phyloP scores from a whole-genome alignment of 2,113 vertebrate species.

The Dasypus novemcinctus region DNA sequence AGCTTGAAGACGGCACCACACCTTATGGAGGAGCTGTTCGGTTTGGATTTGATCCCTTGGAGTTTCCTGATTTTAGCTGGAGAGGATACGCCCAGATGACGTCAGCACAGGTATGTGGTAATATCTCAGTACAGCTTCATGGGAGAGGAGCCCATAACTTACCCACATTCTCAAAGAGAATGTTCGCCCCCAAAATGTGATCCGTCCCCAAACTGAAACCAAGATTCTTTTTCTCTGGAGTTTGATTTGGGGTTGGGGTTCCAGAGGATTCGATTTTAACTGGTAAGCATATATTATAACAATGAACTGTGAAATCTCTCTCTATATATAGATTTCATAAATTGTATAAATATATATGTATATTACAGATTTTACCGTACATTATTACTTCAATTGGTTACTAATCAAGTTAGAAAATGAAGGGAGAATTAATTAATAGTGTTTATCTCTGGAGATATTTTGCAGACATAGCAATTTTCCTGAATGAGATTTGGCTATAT shows the following conservation, averaged over 20 bases:
- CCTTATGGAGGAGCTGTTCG: constrained; percentile 84
- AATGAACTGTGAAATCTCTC: no score
- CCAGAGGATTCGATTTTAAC: not conserved
- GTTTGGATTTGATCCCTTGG: constrained; percentile 89
- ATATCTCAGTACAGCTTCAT: not conserved
- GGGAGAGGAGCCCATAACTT: not conserved
- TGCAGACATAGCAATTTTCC: not conserved
- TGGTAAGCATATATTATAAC: not conserved
- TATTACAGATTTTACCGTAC: not conserved
- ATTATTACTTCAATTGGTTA: constrained; percentile 20
- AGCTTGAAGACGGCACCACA: constrained; percentile 91
- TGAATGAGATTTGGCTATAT: not conserved
- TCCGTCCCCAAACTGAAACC: not conserved
- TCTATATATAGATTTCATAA: no score
- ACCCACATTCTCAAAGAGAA: no score
- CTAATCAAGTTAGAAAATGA: constrained; percentile 29
- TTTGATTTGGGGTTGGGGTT: not conserved
- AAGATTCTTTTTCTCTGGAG: not conserved
- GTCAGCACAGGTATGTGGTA: constrained; percentile 86
- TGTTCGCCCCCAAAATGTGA: not conserved
- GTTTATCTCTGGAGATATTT: not conserved
- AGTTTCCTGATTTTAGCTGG: constrained; percentile 94
- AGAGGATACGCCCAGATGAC: constrained; percentile 92
- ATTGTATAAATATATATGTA: no score
- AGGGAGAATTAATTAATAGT: not conserved